Evolutionary conservation across 2,888 invertebrate genomes (phyloP).

Genomic region (Hirtodrosophila confusa): DNA sequence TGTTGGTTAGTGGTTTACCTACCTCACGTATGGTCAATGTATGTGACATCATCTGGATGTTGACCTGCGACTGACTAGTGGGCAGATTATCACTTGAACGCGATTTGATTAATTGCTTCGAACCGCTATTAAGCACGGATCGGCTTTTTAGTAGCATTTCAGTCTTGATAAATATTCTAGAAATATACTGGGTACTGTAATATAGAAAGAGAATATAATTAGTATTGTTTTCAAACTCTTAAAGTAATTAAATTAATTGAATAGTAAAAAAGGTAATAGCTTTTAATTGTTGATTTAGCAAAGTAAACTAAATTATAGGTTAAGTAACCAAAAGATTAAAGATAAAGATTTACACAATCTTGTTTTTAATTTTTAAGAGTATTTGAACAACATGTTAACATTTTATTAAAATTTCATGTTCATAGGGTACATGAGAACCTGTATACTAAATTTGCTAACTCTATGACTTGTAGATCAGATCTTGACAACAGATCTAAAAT

Average conservation of each 20-base stretch:
- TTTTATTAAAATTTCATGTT: no score
- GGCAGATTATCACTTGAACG: conserved; percentile 95
- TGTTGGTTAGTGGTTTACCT: conserved; percentile 53
- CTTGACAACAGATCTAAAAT: no score
- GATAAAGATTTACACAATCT: no score
- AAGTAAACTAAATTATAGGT: no score
- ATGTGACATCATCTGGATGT: conserved; percentile 97
- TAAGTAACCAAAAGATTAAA: no score
- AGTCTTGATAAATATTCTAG: conserved; percentile 95
- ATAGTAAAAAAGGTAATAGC: no score
- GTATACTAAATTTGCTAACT: no score
- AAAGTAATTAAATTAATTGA: no score
- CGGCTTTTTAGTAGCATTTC: conserved; percentile 97
- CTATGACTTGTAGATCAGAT: no score
- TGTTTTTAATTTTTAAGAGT: not conserved
- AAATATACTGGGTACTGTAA: conserved; percentile 94
- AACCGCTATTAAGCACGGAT: conserved; percentile 89
- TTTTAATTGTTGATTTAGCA: no score
- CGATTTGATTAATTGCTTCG: conserved; percentile 91
- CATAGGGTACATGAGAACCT: no score
- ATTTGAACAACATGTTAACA: not conserved
- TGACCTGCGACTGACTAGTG: conserved; percentile 96
- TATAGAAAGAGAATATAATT: not conserved
- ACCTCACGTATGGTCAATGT: conserved; percentile 97
- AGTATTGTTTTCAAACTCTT: not conserved